Evolutionary conservation across 2,888 invertebrate genomes (phyloP).

Genomic region (Papilio gigon): DNA sequence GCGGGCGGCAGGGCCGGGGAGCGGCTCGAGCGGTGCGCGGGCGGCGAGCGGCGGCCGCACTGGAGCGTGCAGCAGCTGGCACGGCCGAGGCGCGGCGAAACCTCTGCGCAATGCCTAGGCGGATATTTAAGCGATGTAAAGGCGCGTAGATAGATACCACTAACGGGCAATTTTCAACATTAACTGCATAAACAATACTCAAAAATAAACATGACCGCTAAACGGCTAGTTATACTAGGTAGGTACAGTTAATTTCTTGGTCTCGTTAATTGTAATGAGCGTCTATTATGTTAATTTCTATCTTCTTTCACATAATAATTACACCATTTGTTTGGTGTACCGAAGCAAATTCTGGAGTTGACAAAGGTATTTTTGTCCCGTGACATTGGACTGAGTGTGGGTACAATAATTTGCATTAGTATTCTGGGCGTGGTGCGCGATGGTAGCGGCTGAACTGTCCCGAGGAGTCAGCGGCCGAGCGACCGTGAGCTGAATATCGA

Average conservation of each 20-base stretch:
- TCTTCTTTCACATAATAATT: too few species aligned
- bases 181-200: conserved; percentile 47
- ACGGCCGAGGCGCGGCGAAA: conserved; percentile 69
- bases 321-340: background rate
- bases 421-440: conserved; percentile 64
- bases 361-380: conserved; percentile 71
- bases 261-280: background rate
- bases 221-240: background rate
- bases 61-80: conserved; percentile 78
- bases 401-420: conserved; percentile 73
- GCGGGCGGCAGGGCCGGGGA: conserved; percentile 61
- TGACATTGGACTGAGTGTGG: conserved; percentile 59
- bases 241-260: background rate
- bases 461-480: conserved; percentile 77
- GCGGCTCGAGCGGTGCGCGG: conserved; percentile 75
- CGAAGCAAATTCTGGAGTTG: conserved; percentile 70
- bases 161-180: conserved; percentile 29
- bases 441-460: conserved; percentile 70
- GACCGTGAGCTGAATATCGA: conserved; percentile 72
- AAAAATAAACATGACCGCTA: background rate
- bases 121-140: conserved; percentile 53
- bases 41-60: conserved; percentile 70
- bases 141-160: conserved; percentile 40
- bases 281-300: background rate
- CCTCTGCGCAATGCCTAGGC: conserved; percentile 58